These are phyloP conservation scores for Atractosteus spatula DNA, from an alignment of 2,113 vertebrate genomes.

Conservation along the genomic window DNA sequence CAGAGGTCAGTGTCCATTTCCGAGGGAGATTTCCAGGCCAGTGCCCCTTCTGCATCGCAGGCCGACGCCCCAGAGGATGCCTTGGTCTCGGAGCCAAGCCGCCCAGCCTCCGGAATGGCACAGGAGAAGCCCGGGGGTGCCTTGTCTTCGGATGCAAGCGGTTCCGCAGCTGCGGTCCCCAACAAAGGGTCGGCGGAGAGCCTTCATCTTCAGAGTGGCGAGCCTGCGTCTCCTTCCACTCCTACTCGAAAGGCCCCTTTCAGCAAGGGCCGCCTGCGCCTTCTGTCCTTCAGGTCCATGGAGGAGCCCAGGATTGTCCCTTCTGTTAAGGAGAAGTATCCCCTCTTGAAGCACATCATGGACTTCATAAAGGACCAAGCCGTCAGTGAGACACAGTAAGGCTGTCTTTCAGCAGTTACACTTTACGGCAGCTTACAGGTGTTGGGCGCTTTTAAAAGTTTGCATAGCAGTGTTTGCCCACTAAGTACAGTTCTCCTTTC, in stretches of 20 bases:
- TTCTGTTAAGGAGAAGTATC: constrained; percentile 84
- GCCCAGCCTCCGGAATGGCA: not conserved
- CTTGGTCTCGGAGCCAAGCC: constrained; percentile 28
- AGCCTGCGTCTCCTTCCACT: constrained; percentile 74
- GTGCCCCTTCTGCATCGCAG: constrained; percentile 26
- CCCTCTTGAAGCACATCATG: constrained; percentile 78
- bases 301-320: constrained; percentile 76
- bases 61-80: not conserved
- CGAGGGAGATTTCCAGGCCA: constrained; percentile 79
- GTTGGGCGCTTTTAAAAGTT: no score
- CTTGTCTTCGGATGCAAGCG: constrained; percentile 28
- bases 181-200: constrained; percentile 56
- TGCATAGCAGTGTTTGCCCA: no score
- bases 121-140: constrained; percentile 32
- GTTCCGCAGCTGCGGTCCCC: constrained; percentile 8
- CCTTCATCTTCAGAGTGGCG: constrained; percentile 59
- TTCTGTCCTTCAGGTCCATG: constrained; percentile 88
- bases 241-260: constrained; percentile 77
- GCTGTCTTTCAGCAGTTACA: no score
- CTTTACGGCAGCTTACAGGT: no score
- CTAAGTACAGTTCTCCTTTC: not conserved
- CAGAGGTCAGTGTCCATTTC: constrained; percentile 49
- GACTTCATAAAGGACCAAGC: constrained; percentile 89
- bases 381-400: constrained; percentile 82
- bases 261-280: constrained; percentile 79